Conservation (phyloP, 2,113 vertebrate species). For the Paraplagusia blochii region DNA sequence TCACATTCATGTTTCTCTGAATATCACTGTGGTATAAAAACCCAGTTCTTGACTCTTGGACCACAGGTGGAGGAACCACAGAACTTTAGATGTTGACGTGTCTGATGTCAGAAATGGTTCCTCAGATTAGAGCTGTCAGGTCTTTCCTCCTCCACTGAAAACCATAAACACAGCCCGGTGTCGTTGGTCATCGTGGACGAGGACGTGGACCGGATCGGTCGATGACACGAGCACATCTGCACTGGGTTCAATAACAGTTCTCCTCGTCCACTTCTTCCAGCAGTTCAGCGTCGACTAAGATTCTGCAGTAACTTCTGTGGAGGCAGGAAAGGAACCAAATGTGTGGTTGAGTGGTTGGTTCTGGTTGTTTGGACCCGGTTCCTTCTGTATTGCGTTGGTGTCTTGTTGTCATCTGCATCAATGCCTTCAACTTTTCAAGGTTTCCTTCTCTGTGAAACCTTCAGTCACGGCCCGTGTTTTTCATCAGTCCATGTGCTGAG, state of each 20-base stretch:
- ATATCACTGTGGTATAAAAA: too few relatives aligned
- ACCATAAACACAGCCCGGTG: slow-evolving; percentile 38
- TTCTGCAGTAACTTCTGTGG: neutral
- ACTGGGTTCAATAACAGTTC: too few relatives aligned
- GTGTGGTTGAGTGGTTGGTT: neutral
- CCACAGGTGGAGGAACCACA: too few relatives aligned
- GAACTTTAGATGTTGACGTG: too few relatives aligned
- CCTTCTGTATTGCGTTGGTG: neutral
- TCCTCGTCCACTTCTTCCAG: neutral
- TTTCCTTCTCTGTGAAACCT: neutral
- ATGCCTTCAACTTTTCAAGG: neutral
- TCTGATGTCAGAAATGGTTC: slow-evolving; percentile 73
- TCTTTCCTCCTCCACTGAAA: slow-evolving; percentile 45
- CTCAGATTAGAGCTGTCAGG: too few relatives aligned
- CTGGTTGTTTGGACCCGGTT: too few relatives aligned
- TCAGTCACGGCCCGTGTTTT: neutral
- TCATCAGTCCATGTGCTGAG: neutral
- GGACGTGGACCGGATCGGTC: neutral
- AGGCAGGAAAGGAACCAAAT: neutral
- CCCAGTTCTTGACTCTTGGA: too few relatives aligned
- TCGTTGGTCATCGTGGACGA: too few relatives aligned
- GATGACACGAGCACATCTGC: neutral
- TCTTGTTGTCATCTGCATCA: neutral
- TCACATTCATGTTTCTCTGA: too few relatives aligned
- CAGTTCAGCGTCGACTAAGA: too few relatives aligned